These are phyloP conservation scores for Brachyistius frenatus DNA, from an alignment of 2,113 vertebrate species.

Conservation along the genomic window DNA sequence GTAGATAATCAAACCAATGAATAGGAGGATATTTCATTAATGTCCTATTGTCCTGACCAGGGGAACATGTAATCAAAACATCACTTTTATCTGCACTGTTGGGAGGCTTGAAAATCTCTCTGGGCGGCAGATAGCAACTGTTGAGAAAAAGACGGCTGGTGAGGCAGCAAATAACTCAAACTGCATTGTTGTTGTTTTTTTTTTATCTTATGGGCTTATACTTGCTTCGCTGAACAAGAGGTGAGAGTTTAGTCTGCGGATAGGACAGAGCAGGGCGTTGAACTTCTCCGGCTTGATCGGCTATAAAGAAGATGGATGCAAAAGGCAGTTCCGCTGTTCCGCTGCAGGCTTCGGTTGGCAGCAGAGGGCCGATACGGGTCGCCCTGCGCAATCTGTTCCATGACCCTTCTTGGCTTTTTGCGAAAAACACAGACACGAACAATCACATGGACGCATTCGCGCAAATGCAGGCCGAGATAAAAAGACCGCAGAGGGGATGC, in stretches of 20 bases:
- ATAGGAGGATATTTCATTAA: neutral
- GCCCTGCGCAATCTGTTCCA: conserved; percentile 72
- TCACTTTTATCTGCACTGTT: neutral
- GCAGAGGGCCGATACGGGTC: conserved; percentile 26
- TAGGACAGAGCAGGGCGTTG: conserved; percentile 11
- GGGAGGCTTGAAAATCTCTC: neutral
- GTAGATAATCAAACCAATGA: conserved; percentile 4
- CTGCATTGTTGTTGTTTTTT: conserved; percentile 34
- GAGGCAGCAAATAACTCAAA: conserved; percentile 13
- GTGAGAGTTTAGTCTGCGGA: conserved; percentile 39
- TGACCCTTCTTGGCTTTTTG: conserved; percentile 67
- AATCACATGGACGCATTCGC: conserved; percentile 10
- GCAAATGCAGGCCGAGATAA: conserved; percentile 54
- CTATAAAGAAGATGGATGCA: conserved; percentile 16
- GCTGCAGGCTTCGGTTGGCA: conserved; percentile 55
- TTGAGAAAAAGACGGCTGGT: neutral
- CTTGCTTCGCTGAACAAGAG: conserved; percentile 27
- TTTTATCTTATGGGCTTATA: conserved; percentile 20
- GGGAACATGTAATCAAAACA: neutral
- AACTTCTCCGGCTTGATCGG: neutral
- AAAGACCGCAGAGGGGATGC: conserved; percentile 31
- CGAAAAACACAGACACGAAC: conserved; percentile 40
- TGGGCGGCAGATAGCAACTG: neutral
- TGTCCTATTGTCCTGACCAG: conserved; percentile 7
- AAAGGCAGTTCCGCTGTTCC: conserved; percentile 20